Evolutionary conservation across 2,113 vertebrate genomes (phyloP), one percentile per base, ranked within the genome.

Genomic region (Holacanthus passer): DNA sequence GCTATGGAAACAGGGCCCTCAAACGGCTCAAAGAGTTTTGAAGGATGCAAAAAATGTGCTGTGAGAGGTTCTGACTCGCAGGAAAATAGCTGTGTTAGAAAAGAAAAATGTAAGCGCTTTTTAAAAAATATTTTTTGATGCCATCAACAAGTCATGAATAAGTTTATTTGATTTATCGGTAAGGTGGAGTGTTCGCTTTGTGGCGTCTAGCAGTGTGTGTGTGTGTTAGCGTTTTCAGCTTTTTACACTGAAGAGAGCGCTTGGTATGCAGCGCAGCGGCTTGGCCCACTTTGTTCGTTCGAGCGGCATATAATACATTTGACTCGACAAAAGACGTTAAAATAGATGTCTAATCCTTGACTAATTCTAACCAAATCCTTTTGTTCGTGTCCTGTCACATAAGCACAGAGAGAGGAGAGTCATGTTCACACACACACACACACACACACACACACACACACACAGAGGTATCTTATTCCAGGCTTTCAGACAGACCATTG

Each of bases 1-100:
- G 89, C 92, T 85, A 94, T 92, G 91, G 93, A 89, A 94, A 94
- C 93, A 91, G 35, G 86, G 77, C 79, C 88, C 81, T 90, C 87
- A 90, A 90, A 89, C 83, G 77, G 77, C 80, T 80, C 81, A 84
- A 88, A 87, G 85, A 91, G 83, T 86, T 88, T 88, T 87, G 80
- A 87, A 88, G 81, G 87, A 90, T 92, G 89, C 29, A 84, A 77
- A 81, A 86, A 73, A 87, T 37, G 85, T 88, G 70, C 66, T 83
- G 50, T 32, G 62, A 72, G 70, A 88, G 71, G 35, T 65, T 90
- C 65, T 52, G 73, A 86, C 70, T 83, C 24, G 45, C 77, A 77
- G 83, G 58, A 64, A 86, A 87, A 79, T 50, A 41, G 32, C 45
- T 67, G 41, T 31, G 20, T 82, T 27, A 59, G 70, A 81, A 88